phyloP scores from a whole-genome alignment of 1,140 invertebrate species.

The Aphelinus atriplicis region DNA sequence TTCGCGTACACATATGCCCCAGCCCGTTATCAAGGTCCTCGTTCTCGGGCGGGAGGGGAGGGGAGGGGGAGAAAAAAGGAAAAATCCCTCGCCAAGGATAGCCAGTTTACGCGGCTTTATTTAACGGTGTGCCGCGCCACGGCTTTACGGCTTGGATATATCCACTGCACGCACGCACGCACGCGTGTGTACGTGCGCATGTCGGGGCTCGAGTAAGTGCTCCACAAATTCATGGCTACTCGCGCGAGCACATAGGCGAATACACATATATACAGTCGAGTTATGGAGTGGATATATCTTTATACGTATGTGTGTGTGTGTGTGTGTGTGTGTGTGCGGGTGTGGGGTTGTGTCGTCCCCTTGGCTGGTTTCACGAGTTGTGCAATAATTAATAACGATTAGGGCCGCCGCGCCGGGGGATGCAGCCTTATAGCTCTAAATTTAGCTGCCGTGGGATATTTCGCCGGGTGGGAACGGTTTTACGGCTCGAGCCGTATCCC shows the following conservation, averaged over 20 bases:
- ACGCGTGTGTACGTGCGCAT: too few relatives aligned
- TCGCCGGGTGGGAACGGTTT: background rate
- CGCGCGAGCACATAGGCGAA: background rate
- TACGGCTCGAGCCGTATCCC: background rate
- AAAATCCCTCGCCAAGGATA: conserved; percentile 51
- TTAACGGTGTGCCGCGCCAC: background rate
- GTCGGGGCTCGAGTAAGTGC: background rate
- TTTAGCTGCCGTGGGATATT: background rate
- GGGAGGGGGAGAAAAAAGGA: background rate
- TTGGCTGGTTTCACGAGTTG: background rate
- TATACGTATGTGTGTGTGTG: too few relatives aligned
- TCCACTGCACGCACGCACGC: too few relatives aligned
- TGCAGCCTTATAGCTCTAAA: background rate
- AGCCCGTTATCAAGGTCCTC: conserved; percentile 48
- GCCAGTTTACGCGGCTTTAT: conserved; percentile 33
- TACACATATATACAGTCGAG: background rate
- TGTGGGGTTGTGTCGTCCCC: too few relatives aligned
- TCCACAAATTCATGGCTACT: background rate
- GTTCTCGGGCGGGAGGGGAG: conserved; percentile 43
- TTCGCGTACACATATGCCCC: conserved; percentile 12
- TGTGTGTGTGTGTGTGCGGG: too few relatives aligned
- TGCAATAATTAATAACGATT: background rate
- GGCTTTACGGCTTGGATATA: too few relatives aligned
- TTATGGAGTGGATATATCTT: too few relatives aligned
- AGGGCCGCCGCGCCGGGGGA: background rate